phyloP scores from a whole-genome alignment of 2,888 invertebrate genomes.

The Hermaeophaga mercurialis region DNA sequence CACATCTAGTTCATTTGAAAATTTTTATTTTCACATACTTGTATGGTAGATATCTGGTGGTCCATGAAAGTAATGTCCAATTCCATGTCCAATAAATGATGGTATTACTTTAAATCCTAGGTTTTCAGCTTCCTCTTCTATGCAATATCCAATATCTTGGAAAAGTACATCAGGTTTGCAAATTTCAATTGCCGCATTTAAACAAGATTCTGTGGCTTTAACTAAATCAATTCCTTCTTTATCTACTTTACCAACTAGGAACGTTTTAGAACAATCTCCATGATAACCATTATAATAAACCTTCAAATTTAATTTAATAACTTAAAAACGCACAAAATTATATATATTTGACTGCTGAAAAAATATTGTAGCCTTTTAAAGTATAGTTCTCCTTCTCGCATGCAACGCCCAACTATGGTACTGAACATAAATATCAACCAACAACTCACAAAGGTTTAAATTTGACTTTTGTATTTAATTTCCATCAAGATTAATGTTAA shows the following conservation, averaged over 20 bases:
- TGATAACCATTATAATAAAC: conserved; percentile 83
- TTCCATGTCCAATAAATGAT: conserved; percentile 89
- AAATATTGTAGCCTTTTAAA: too few relatives aligned
- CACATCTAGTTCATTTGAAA: too few relatives aligned
- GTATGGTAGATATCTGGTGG: conserved; percentile 88
- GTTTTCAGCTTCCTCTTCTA: conserved; percentile 67
- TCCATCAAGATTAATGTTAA: too few relatives aligned
- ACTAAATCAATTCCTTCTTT: conserved; percentile 72
- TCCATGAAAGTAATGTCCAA: conserved; percentile 90
- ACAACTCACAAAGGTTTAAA: too few relatives aligned
- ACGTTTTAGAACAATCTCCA: conserved; percentile 91
- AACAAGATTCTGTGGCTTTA: conserved; percentile 70
- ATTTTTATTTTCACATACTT: conserved; percentile 60
- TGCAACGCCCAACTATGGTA: too few relatives aligned
- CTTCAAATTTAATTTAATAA: conserved; percentile 58
- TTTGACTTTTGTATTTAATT: too few relatives aligned
- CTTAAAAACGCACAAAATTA: too few relatives aligned
- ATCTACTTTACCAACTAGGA: conserved; percentile 83
- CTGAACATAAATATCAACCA: too few relatives aligned
- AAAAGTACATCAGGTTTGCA: conserved; percentile 68
- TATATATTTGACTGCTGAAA: too few relatives aligned
- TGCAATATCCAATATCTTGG: conserved; percentile 66
- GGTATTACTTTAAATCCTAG: conserved; percentile 74
- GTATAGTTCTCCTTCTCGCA: too few relatives aligned
- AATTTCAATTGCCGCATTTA: conserved; percentile 66